Conservation (phyloP, 1,140 invertebrate species). For the Aethina tumida region DNA sequence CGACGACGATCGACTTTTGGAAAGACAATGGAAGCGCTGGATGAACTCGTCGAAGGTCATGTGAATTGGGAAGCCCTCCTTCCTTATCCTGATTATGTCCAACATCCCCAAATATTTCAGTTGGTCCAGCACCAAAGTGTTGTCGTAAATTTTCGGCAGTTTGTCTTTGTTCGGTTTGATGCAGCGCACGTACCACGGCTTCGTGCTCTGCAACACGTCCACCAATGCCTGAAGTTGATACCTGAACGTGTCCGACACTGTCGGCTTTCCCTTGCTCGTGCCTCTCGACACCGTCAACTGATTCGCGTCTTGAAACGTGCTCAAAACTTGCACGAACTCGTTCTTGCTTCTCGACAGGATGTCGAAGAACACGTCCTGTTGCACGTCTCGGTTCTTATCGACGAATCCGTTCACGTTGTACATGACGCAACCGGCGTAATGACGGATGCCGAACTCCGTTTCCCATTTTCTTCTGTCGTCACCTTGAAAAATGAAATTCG, state of each 20-base stretch:
- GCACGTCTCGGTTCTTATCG: conserved; percentile 92
- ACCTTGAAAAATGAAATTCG: conserved; percentile 18
- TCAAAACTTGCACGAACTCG: conserved; percentile 81
- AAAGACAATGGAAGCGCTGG: conserved; percentile 63
- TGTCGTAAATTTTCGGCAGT: conserved; percentile 72
- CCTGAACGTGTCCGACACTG: conserved; percentile 87
- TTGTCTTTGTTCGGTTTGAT: conserved; percentile 92
- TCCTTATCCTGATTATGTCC: conserved; percentile 87
- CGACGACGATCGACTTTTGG: conserved; percentile 36
- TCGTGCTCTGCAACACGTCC: conserved; percentile 83
- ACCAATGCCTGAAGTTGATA: conserved; percentile 85
- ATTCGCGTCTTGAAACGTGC: conserved; percentile 62
- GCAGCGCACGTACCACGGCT: conserved; percentile 92
- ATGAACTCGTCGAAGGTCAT: conserved; percentile 69
- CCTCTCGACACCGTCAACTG: conserved; percentile 67
- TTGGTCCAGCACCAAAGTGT: conserved; percentile 79
- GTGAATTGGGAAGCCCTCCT: conserved; percentile 89
- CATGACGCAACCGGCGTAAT: conserved; percentile 91
- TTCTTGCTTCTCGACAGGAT: conserved; percentile 79
- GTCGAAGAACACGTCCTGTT: conserved; percentile 92
- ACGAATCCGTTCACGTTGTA: conserved; percentile 91
- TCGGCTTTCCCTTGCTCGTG: conserved; percentile 84
- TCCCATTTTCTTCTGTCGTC: conserved; percentile 82
- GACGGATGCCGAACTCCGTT: conserved; percentile 80
- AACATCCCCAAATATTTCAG: conserved; percentile 90